A percentile compares a stretch with the other conserved stretches of the same genome.
phyloP scores from a whole-genome alignment of 2,797 vertebrate species.

The Orestias chungarensis region DNA sequence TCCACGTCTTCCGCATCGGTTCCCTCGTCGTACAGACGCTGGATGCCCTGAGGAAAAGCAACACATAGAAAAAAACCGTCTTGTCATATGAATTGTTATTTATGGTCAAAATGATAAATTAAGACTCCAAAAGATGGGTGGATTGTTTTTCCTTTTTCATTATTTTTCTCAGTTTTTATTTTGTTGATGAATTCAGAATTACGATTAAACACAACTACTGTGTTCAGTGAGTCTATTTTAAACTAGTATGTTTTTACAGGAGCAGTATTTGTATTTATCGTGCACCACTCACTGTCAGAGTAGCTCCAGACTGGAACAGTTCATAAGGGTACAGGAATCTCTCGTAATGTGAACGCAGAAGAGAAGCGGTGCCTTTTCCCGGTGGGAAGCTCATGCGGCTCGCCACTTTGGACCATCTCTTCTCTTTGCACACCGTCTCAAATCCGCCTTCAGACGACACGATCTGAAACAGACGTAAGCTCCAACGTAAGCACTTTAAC shows the following conservation, averaged over 20 bases:
- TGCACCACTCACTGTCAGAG: slow-evolving; percentile 83
- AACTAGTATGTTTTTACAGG: too few species aligned
- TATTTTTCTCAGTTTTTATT: too few species aligned
- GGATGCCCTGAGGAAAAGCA: slow-evolving; percentile 82
- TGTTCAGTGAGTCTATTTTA: too few species aligned
- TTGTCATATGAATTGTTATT: too few species aligned
- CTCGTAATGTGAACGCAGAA: slow-evolving; percentile 94
- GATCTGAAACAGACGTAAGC: slow-evolving; percentile 77
- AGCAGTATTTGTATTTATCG: too few species aligned
- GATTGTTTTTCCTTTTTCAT: too few species aligned
- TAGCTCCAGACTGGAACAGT: slow-evolving; percentile 95
- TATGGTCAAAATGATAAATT: too few species aligned
- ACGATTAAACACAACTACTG: too few species aligned
- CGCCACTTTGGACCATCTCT: slow-evolving; percentile 94
- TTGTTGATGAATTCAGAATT: too few species aligned
- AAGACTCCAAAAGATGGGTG: too few species aligned
- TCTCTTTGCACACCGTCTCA: slow-evolving; percentile 92
- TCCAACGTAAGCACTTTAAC: background rate
- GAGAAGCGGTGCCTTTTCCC: slow-evolving; percentile 89
- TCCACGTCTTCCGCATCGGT: slow-evolving; percentile 88
- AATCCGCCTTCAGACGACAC: slow-evolving; percentile 96
- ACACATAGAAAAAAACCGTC: background rate
- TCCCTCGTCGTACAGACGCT: slow-evolving; percentile 86
- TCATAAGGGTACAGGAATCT: slow-evolving; percentile 97
- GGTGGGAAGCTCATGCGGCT: slow-evolving; percentile 92